Conservation (phyloP, 2,113 vertebrate species). For the Chloropsis hardwickii region DNA sequence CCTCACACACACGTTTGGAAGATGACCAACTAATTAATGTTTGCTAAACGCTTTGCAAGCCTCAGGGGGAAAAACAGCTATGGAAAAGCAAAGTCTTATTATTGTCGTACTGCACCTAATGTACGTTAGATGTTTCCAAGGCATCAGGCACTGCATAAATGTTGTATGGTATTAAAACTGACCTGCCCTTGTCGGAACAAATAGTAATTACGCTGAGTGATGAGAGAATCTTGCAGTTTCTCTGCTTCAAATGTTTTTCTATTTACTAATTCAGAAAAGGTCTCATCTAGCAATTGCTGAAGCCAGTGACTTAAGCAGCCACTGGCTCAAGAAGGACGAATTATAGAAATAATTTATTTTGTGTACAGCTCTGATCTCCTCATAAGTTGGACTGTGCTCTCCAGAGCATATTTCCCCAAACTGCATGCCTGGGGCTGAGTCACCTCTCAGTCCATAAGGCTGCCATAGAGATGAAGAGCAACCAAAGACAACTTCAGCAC, state of each 20-base stretch:
- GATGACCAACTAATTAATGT: constrained; percentile 59
- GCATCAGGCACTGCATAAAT: constrained; percentile 16
- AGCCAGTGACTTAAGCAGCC: not conserved
- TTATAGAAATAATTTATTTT: constrained; percentile 6
- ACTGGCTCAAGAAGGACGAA: not conserved
- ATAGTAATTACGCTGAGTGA: constrained; percentile 30
- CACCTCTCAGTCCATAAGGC: not conserved
- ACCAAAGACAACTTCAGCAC: not conserved
- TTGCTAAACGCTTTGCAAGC: not conserved
- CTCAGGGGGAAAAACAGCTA: constrained; percentile 14
- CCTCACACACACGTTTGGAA: constrained; percentile 37
- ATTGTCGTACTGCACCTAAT: not conserved
- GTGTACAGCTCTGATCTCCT: not conserved
- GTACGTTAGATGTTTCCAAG: constrained; percentile 18
- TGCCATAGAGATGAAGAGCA: not conserved
- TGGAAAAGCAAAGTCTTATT: constrained; percentile 36
- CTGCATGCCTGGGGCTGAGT: not conserved
- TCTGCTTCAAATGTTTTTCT: constrained; percentile 10
- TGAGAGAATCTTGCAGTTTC: constrained; percentile 29
- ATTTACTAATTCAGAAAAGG: constrained; percentile 40
- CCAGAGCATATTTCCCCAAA: not conserved
- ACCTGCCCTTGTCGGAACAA: constrained; percentile 31
- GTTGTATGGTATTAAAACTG: constrained; percentile 29
- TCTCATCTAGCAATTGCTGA: not conserved
- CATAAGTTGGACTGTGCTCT: not conserved